These are phyloP conservation scores for Hyperopisus bebe DNA, from an alignment of 2,113 vertebrate genomes.

Conservation along the genomic window DNA sequence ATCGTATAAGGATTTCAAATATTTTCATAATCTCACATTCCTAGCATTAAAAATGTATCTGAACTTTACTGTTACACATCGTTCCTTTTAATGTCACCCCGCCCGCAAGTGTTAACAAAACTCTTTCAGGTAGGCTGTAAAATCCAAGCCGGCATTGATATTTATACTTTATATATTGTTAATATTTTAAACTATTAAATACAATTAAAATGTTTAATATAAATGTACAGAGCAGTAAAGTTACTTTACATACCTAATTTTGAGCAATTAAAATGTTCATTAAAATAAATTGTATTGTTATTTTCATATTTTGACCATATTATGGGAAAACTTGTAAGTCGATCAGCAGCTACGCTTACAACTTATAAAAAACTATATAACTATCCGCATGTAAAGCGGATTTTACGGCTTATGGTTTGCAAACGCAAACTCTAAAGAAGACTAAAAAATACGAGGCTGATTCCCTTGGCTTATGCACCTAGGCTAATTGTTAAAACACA, in stretches of 20 bases:
- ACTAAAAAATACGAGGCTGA: background rate
- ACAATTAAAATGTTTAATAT: background rate
- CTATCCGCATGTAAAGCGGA: background rate
- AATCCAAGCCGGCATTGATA: background rate
- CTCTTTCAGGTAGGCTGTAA: background rate
- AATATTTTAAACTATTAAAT: too few relatives aligned
- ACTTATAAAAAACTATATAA: background rate
- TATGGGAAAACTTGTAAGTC: background rate
- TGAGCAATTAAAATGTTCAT: background rate
- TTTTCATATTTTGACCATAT: background rate
- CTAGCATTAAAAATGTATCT: slow-evolving; percentile 34
- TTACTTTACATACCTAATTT: background rate
- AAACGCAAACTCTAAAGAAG: background rate
- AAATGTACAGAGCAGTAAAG: background rate
- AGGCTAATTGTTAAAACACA: background rate
- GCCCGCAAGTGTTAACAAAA: slow-evolving; percentile 38
- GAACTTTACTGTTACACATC: slow-evolving; percentile 30
- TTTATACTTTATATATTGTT: too few relatives aligned
- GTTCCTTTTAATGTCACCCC: slow-evolving; percentile 45
- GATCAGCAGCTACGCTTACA: background rate
- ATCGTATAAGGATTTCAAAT: slow-evolving; percentile 44
- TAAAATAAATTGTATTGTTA: background rate
- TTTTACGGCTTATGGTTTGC: background rate
- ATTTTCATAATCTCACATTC: slow-evolving; percentile 57
- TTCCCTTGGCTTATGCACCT: background rate